Conservation (phyloP, 2,888 invertebrate genomes). For the Brachycybe producta region DNA sequence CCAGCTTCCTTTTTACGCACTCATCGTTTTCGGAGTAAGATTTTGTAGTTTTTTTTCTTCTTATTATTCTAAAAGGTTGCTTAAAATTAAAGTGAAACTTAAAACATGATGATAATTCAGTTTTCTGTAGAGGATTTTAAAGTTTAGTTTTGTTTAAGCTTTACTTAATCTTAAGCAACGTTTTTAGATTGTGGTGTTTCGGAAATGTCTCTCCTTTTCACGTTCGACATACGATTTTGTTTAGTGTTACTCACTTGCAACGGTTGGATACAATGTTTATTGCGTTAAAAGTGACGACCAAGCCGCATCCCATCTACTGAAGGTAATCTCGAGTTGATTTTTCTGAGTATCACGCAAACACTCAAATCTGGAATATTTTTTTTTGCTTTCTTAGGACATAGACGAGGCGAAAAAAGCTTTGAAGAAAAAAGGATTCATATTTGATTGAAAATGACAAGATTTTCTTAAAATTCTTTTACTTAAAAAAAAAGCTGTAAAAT, state of each 20-base stretch:
- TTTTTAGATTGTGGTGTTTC: no score
- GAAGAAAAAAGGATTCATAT: slow-evolving; percentile 1
- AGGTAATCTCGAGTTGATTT: neutral
- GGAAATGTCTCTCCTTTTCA: no score
- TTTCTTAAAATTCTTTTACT: neutral
- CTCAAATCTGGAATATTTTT: neutral
- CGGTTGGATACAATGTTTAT: slow-evolving; percentile 4
- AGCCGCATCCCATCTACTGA: neutral
- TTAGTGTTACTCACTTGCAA: slow-evolving; percentile 2
- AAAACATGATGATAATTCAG: no score
- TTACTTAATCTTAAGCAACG: no score
- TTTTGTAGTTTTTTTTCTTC: neutral
- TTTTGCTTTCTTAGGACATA: no score
- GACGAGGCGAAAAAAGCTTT: neutral
- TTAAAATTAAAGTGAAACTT: no score
- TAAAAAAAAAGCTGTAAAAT: no score
- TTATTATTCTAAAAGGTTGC: no score
- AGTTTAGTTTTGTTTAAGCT: no score
- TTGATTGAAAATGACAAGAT: neutral
- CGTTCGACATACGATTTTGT: neutral
- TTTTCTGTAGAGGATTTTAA: no score
- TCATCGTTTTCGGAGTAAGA: slow-evolving; percentile 3
- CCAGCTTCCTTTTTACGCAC: neutral
- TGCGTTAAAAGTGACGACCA: slow-evolving; percentile 1
- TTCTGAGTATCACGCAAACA: neutral